Percentiles rank a stretch among this genome's conserved stretches.
Conservation (phyloP, 2,888 invertebrate species). For the Hemaris fuciformis region DNA sequence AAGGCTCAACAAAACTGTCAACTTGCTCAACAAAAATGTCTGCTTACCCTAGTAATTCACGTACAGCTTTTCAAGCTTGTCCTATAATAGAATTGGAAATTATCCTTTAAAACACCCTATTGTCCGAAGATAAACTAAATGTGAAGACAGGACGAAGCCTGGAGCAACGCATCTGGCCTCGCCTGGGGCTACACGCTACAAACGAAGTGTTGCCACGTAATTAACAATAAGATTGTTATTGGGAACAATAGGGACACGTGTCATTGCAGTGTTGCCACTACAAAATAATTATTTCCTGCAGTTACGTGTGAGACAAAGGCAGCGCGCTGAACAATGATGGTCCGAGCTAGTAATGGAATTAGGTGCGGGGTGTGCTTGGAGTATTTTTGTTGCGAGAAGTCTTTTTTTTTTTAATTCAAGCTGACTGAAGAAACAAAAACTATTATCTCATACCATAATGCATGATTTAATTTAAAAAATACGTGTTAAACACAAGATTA, state of each 20-base stretch:
- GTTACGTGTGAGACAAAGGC: slow-evolving; percentile 53
- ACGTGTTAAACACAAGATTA: no score
- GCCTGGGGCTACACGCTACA: neutral
- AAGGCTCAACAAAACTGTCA: no score
- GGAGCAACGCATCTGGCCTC: neutral
- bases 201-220: neutral
- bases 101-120: neutral
- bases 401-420: neutral
- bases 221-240: slow-evolving; percentile 5
- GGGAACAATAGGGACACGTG: slow-evolving; percentile 46
- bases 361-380: slow-evolving; percentile 21
- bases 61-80: no score
- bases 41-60: no score
- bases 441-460: no score
- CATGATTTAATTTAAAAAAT: no score
- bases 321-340: slow-evolving; percentile 63
- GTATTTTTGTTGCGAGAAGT: neutral
- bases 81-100: neutral
- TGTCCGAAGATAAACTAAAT: neutral
- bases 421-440: no score
- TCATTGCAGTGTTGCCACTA: slow-evolving; percentile 68
- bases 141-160: neutral
- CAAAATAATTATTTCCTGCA: slow-evolving; percentile 77
- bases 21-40: no score
- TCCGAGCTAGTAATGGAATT: slow-evolving; percentile 44